Base-by-base conservation (phyloP, 2,113 vertebrate genomes). In the Tragelaphus imberbis region DNA sequence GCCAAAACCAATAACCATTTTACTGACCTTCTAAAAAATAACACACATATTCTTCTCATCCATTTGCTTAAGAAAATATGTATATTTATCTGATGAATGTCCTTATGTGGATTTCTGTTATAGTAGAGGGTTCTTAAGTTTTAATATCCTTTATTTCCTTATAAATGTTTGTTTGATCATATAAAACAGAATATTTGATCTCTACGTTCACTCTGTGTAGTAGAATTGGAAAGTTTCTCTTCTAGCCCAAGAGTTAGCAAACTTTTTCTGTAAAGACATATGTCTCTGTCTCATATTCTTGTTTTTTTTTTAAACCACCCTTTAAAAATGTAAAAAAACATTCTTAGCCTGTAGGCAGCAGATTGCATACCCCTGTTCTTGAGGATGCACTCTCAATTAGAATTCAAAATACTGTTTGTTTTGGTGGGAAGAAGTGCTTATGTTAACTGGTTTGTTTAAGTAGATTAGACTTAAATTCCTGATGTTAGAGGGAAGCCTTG, bases 361-460 rank as follows among this genome's bases (percentile, higher is more conserved):
- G 82, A 92, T 94, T 92, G 55, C 9, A 65, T 93, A 59, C 30
- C 84, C 30, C 11, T 81, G 11, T 95, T 94, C 53, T 94, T 81
- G 51, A 94, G 61, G 51, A 80, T 95, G 53, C n/a, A 59, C 3
- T 94, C 68, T 88, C 58, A 91, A 7, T 82, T 97, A 63, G 71
- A 94, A 97, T 97, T 93, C 63, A 75, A 23, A 85, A 47, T 86
- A 79, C 44, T 96, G 2, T 97, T 97, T 93, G 58, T 77, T 97
- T 97, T 94, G 87, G 23, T 97, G 68, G 65, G 55, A 81, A 81
- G 36, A 94, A 94, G 28, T 97, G 21, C 27, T 97, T 95, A 84
- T 84, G 56, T 84, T 96, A 96, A 94, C n/a, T 94, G 49, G 17
- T 92, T 92, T 98, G 59, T 96, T 97, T 96, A 97, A 40, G n/a